Evolutionary conservation across 2,888 invertebrate species (phyloP).

Genomic region (Antheraea assamensis): DNA sequence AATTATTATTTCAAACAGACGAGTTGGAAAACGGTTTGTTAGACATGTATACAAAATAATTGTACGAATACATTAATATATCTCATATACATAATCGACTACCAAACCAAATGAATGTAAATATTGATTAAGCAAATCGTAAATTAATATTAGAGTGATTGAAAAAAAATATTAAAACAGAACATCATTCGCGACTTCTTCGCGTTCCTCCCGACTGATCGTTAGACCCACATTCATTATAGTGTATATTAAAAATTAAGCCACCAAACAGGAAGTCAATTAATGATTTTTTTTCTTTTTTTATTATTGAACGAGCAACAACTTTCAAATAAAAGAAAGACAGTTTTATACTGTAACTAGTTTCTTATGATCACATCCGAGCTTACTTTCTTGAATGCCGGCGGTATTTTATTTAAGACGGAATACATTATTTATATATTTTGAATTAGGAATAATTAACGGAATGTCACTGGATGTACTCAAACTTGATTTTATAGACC

Average conservation of each 20-base stretch:
- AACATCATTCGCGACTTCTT: conserved; percentile 10
- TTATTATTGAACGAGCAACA: conserved; percentile 58
- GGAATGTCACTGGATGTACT: conserved; percentile 28
- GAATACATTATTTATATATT: conserved; percentile 36
- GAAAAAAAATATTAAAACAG: conserved; percentile 1
- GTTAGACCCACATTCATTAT: conserved; percentile 15
- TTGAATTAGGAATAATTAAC: conserved; percentile 26
- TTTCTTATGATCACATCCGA: conserved; percentile 43
- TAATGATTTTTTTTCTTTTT: conserved; percentile 62
- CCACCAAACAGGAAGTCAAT: conserved; percentile 62
- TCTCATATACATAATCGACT: neutral
- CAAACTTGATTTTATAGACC: conserved; percentile 5
- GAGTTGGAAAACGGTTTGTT: too few species aligned
- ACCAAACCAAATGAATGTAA: conserved; percentile 8
- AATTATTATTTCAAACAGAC: too few species aligned
- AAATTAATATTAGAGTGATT: conserved; percentile 9
- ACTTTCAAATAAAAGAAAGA: conserved; percentile 58
- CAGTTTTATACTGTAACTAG: conserved; percentile 42
- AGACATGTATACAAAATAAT: too few species aligned
- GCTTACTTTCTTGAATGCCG: conserved; percentile 46
- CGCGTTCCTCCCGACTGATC: neutral
- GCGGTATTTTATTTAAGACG: conserved; percentile 41
- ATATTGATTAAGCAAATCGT: neutral
- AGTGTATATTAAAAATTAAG: conserved; percentile 9
- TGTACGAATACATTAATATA: neutral